These are phyloP conservation scores for Pyralis farinalis DNA, from an alignment of 2,888 invertebrate genomes.

Conservation along the genomic window DNA sequence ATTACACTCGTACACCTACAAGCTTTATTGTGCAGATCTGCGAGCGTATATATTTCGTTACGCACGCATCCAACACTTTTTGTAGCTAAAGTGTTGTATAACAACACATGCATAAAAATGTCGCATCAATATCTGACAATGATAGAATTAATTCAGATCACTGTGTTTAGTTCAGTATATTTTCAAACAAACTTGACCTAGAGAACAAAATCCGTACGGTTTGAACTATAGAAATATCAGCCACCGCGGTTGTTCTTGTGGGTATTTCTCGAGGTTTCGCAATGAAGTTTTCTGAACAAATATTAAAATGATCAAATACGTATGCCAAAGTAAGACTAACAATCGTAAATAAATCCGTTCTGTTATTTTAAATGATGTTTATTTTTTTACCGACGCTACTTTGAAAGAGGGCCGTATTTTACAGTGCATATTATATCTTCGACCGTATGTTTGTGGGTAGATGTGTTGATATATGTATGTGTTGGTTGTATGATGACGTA, in stretches of 20 bases:
- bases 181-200: neutral
- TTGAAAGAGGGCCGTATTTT: slow-evolving; percentile 49
- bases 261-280: too few species aligned
- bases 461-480: slow-evolving; percentile 51
- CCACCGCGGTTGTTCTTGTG: too few species aligned
- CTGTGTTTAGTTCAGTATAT: neutral
- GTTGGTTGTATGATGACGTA: slow-evolving; percentile 62
- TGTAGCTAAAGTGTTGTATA: too few species aligned
- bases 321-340: slow-evolving; percentile 1
- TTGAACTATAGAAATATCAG: too few species aligned
- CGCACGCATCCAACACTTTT: too few species aligned
- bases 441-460: slow-evolving; percentile 43
- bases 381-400: slow-evolving; percentile 41
- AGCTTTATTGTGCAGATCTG: too few species aligned
- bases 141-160: too few species aligned
- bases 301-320: neutral
- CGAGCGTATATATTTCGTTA: too few species aligned
- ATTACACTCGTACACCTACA: too few species aligned
- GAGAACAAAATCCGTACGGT: neutral
- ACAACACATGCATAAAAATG: too few species aligned
- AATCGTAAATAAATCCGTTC: slow-evolving; percentile 11
- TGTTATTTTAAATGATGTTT: slow-evolving; percentile 10
- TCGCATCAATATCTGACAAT: too few species aligned
- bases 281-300: neutral
- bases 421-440: slow-evolving; percentile 53